Evolutionary conservation across 2,888 invertebrate genomes (phyloP).

Genomic region (Andrena camellia): DNA sequence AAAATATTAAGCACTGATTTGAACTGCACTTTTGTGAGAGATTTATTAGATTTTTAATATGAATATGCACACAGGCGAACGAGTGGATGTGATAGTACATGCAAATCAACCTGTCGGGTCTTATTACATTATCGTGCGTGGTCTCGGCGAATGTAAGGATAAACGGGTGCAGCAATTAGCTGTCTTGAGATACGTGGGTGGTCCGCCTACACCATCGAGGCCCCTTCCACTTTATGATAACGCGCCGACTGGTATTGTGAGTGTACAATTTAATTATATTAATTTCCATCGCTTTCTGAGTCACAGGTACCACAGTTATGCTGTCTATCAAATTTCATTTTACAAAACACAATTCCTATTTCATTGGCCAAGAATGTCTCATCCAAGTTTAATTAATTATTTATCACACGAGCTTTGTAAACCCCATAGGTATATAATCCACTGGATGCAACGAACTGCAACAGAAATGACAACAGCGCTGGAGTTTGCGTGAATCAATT

Average conservation of each 20-base stretch:
- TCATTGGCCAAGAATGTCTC: neutral
- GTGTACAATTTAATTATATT: neutral
- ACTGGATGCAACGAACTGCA: constrained; percentile 89
- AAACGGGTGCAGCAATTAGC: constrained; percentile 65
- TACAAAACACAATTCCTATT: neutral
- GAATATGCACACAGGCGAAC: constrained; percentile 86
- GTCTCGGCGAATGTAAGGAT: constrained; percentile 66
- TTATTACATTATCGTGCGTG: constrained; percentile 72
- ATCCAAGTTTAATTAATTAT: neutral
- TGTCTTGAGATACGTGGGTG: constrained; percentile 61
- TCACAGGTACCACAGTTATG: neutral
- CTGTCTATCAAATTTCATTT: neutral
- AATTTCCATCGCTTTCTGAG: too few relatives aligned
- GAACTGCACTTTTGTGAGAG: too few relatives aligned
- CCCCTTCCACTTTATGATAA: constrained; percentile 4
- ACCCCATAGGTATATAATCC: constrained; percentile 90
- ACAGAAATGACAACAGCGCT: neutral
- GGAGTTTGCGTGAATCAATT: constrained; percentile 89
- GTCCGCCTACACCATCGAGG: neutral
- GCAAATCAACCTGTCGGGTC: constrained; percentile 83
- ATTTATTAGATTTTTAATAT: too few relatives aligned
- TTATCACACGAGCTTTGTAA: neutral
- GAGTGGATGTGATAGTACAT: constrained; percentile 88
- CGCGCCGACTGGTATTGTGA: constrained; percentile 35
- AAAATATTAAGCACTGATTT: too few relatives aligned